Evolutionary conservation across 2,797 vertebrate genomes (phyloP).

Genomic region (Enoplosus armatus): DNA sequence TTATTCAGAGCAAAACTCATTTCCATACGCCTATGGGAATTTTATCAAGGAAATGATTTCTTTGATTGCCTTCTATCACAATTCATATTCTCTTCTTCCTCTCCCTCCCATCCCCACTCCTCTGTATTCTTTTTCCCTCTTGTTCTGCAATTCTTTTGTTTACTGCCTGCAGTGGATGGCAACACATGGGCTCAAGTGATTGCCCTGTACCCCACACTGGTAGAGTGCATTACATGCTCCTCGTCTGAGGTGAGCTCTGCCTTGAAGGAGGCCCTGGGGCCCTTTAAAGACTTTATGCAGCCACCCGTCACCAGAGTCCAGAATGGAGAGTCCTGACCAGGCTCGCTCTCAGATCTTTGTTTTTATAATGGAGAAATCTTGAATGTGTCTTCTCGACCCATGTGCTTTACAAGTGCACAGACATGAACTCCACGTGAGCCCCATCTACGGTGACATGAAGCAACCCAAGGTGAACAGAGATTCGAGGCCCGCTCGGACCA

Average conservation of each 20-base stretch:
- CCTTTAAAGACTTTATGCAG: conserved; percentile 99
- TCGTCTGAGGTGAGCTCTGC: conserved; percentile 97
- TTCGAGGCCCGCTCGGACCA: conserved; percentile 32
- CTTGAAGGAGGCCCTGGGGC: conserved; percentile 96
- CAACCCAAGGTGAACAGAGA: conserved; percentile 32
- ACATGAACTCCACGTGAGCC: conserved; percentile 64
- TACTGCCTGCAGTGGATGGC: conserved; percentile 90
- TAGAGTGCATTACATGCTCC: conserved; percentile 98
- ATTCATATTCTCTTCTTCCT: conserved; percentile 34
- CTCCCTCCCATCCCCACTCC: conserved; percentile 9
- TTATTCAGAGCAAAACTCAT: conserved; percentile 56
- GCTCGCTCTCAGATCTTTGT: conserved; percentile 48
- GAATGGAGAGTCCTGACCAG: conserved; percentile 96
- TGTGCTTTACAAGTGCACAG: conserved; percentile 62
- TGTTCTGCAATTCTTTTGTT: conserved; percentile 15
- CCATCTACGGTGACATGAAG: conserved; percentile 65
- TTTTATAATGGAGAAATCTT: conserved; percentile 81
- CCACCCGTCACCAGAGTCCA: conserved; percentile 96
- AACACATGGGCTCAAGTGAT: conserved; percentile 99
- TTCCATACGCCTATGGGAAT: conserved; percentile 58
- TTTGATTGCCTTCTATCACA: conserved; percentile 65
- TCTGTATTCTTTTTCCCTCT: not conserved
- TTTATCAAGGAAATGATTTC: conserved; percentile 59
- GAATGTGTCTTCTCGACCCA: conserved; percentile 84
- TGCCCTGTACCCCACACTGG: conserved; percentile 96